phyloP scores from a whole-genome alignment of 2,888 invertebrate species.

The Anagyrus pseudococci region DNA sequence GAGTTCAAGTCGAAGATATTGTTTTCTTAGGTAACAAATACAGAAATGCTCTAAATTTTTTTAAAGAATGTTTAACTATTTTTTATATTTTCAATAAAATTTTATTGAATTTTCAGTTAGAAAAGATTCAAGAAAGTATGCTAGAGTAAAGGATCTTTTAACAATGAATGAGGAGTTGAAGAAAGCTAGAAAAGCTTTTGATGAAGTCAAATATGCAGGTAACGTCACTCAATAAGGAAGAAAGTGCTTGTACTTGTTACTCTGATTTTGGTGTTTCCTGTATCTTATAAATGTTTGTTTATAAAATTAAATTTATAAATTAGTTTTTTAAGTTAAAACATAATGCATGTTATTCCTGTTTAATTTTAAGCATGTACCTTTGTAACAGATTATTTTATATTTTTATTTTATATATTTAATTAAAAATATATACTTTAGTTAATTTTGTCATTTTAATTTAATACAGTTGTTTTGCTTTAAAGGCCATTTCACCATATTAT shows the following conservation, averaged over 20 bases:
- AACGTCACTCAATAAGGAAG: conserved; percentile 60
- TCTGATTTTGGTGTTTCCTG: conserved; percentile 15
- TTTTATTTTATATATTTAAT: conserved; percentile 6
- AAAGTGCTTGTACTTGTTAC: conserved; percentile 23
- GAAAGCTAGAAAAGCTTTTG: conserved; percentile 98
- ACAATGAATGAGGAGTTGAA: conserved; percentile 99
- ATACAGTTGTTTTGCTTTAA: too few relatives aligned
- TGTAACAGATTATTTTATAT: neutral
- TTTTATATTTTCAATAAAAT: neutral
- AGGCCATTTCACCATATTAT: too few relatives aligned
- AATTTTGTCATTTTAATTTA: too few relatives aligned
- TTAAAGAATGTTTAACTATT: neutral
- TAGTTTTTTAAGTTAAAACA: conserved; percentile 6
- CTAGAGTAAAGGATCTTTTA: conserved; percentile 93
- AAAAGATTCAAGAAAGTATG: conserved; percentile 96
- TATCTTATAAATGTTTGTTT: conserved; percentile 22
- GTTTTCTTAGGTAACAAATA: conserved; percentile 69
- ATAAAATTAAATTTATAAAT: conserved; percentile 16
- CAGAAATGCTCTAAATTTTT: neutral
- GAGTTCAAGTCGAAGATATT: conserved; percentile 98
- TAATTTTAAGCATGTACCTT: conserved; percentile 23
- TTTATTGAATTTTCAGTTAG: conserved; percentile 74
- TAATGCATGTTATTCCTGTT: conserved; percentile 16
- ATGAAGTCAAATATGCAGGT: conserved; percentile 97
- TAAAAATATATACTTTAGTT: too few relatives aligned